phyloP scores from a whole-genome alignment of 1,140 invertebrate species.

The Drosophila nasuta region DNA sequence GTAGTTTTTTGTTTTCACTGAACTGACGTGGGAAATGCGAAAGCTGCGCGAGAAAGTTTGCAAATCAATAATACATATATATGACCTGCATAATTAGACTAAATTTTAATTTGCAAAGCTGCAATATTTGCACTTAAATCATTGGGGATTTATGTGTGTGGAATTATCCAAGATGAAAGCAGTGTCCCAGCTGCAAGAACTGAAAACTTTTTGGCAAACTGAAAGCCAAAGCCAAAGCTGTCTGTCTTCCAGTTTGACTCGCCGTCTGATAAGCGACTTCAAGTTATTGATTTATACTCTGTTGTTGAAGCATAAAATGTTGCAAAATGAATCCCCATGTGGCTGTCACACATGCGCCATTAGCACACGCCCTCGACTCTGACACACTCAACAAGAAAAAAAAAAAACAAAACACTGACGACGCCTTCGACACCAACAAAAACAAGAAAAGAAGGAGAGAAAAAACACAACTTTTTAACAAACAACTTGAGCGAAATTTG shows the following conservation, averaged over 20 bases:
- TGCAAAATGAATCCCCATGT: slow-evolving; percentile 65
- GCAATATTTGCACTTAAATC: background rate
- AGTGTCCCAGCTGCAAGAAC: slow-evolving; percentile 32
- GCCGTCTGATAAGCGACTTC: slow-evolving; percentile 24
- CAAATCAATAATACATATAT: background rate
- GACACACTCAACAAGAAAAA: background rate
- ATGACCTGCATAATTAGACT: background rate
- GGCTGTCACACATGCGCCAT: slow-evolving; percentile 73
- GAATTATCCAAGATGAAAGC: background rate
- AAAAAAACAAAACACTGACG: background rate
- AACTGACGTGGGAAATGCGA: slow-evolving; percentile 10
- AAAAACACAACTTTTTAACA: slow-evolving; percentile 41
- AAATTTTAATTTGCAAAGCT: background rate
- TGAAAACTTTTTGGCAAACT: slow-evolving; percentile 33
- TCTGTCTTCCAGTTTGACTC: slow-evolving; percentile 13
- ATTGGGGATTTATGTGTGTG: background rate
- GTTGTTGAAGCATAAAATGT: slow-evolving; percentile 46
- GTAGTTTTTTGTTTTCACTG: background rate
- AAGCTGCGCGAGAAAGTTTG: slow-evolving; percentile 13
- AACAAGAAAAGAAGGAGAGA: background rate
- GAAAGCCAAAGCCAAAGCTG: background rate
- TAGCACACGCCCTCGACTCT: slow-evolving; percentile 50
- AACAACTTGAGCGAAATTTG: slow-evolving; percentile 59
- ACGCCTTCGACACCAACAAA: slow-evolving; percentile 13
- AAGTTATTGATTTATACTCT: slow-evolving; percentile 76